phyloP scores from a whole-genome alignment of 2,888 invertebrate species.

The Synanthedon vespiformis region DNA sequence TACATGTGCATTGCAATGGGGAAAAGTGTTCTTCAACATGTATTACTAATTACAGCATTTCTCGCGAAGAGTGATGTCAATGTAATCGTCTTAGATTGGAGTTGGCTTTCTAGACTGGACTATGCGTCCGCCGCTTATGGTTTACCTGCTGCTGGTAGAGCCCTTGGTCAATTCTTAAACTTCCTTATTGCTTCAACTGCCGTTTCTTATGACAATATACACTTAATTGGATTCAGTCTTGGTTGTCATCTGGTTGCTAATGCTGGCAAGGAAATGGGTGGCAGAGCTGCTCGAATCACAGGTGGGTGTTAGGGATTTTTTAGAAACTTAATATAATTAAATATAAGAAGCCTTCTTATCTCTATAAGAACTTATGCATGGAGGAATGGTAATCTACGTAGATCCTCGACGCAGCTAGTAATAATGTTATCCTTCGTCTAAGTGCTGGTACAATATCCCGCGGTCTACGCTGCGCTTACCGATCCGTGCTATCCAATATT shows the following conservation, averaged over 20 bases:
- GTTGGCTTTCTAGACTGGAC: conserved; percentile 27
- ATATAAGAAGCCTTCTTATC: no score
- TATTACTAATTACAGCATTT: conserved; percentile 21
- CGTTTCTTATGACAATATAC: conserved; percentile 30
- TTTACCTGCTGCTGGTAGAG: conserved; percentile 43
- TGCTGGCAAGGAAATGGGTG: conserved; percentile 40
- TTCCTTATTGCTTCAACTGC: conserved; percentile 35
- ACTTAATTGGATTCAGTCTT: conserved; percentile 60
- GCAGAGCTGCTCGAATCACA: conserved; percentile 43
- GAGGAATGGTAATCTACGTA: no score
- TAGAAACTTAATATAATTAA: no score
- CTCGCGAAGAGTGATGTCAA: conserved; percentile 36
- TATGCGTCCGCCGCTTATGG: conserved; percentile 38
- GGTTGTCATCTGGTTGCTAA: conserved; percentile 59
- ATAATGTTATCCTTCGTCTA: no score
- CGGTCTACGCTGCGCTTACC: no score
- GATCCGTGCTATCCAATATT: no score
- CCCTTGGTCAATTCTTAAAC: conserved; percentile 44
- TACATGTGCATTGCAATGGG: no score
- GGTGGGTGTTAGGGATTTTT: conserved; percentile 17
- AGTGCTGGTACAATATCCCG: no score
- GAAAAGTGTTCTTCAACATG: conserved; percentile 1
- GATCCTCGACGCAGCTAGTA: no score
- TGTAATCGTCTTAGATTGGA: conserved; percentile 52
- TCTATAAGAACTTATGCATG: no score